A percentile compares a stretch with the other conserved stretches of the same genome.
These are phyloP conservation scores for Triplophysa dalaica DNA, from an alignment of 2,113 vertebrate species.

Conservation along the genomic window DNA sequence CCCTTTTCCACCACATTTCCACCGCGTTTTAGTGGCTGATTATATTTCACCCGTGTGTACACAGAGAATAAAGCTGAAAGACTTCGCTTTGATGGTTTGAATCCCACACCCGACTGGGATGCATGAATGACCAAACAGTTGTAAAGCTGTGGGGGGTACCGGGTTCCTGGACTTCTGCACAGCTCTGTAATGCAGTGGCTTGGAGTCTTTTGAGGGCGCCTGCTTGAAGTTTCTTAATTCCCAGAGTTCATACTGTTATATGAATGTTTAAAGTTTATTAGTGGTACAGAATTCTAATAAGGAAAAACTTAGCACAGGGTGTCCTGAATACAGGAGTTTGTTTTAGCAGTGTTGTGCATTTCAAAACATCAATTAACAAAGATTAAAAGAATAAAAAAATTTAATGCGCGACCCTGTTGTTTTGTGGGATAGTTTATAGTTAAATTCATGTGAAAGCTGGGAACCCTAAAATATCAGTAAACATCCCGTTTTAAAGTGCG, in stretches of 20 bases:
- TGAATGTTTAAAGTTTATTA: conserved; percentile 2
- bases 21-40: background rate
- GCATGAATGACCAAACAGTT: background rate
- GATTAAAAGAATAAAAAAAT: background rate
- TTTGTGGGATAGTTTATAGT: background rate
- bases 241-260: background rate
- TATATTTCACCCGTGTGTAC: background rate
- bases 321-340: background rate
- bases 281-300: background rate
- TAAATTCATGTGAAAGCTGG: background rate
- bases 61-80: background rate
- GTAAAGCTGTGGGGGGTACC: background rate
- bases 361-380: background rate
- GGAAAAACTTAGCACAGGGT: background rate
- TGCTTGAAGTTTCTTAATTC: background rate
- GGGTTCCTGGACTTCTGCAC: conserved; percentile 1
- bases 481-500: background rate
- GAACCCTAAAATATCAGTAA: background rate
- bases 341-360: background rate
- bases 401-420: background rate
- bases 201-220: background rate
- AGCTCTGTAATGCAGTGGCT: background rate
- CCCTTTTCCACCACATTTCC: conserved; percentile 5
- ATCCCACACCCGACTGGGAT: background rate
- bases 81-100: conserved; percentile 20